These are phyloP conservation scores for Myocastor coypus DNA, from an alignment of 2,113 vertebrate species.

Conservation along the genomic window DNA sequence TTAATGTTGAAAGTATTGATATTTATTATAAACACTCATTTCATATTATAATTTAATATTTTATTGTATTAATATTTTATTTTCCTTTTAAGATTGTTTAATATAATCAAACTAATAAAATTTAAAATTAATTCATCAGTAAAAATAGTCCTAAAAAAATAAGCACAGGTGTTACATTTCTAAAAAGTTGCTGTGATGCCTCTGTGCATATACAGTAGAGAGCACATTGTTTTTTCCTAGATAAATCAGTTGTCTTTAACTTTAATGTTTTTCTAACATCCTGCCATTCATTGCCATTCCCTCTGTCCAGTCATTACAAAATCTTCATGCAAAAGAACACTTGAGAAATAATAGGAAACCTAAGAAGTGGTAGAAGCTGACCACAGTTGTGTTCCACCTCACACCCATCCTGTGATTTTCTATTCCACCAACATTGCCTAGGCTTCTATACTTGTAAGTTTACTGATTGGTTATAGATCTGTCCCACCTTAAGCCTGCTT, in stretches of 20 bases:
- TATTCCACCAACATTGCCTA: too few species aligned
- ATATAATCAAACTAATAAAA: neutral
- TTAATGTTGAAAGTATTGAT: neutral
- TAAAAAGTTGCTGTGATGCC: neutral
- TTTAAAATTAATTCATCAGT: neutral
- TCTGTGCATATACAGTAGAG: neutral
- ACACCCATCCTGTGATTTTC: too few species aligned
- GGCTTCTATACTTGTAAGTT: too few species aligned
- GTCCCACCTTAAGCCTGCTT: too few species aligned
- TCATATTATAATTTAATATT: neutral
- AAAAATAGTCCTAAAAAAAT: neutral
- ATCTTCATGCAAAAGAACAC: neutral
- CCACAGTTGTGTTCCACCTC: too few species aligned
- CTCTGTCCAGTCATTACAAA: too few species aligned
- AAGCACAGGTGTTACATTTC: neutral
- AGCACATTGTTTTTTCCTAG: conserved; percentile 19
- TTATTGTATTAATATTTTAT: neutral
- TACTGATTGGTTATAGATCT: too few species aligned
- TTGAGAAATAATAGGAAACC: neutral
- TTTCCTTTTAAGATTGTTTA: neutral
- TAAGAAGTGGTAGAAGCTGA: neutral
- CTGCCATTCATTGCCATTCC: too few species aligned
- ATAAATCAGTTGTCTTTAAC: neutral
- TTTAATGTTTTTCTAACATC: conserved; percentile 9
- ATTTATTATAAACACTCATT: neutral